phyloP scores from a whole-genome alignment of 2,113 vertebrate species.

The Rhynchomys soricoides region DNA sequence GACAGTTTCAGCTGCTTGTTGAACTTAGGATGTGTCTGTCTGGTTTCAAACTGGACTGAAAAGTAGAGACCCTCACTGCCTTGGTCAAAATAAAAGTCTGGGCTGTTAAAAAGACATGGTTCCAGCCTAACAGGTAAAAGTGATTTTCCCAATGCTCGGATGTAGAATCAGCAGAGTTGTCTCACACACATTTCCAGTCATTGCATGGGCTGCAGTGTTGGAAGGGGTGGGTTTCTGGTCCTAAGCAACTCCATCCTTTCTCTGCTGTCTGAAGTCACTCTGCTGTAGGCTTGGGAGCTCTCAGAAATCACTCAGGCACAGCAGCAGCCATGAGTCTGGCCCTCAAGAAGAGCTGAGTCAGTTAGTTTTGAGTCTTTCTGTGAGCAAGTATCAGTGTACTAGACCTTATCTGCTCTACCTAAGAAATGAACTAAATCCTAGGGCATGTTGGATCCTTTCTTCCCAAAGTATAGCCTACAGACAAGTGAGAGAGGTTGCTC shows the following conservation, averaged over 20 bases:
- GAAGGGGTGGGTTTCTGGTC: neutral
- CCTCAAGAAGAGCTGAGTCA: neutral
- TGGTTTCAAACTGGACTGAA: neutral
- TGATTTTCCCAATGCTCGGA: neutral
- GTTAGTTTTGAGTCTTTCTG: neutral
- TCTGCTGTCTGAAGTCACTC: neutral
- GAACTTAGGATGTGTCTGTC: neutral
- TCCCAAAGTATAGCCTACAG: neutral
- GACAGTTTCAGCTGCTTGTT: too few relatives aligned
- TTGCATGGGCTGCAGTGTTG: neutral
- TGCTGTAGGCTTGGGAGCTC: neutral
- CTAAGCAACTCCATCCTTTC: neutral
- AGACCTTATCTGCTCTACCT: neutral
- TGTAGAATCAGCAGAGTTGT: neutral
- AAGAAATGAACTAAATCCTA: neutral
- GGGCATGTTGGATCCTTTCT: neutral
- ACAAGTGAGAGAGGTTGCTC: neutral
- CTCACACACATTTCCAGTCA: neutral
- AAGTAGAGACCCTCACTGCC: conserved; percentile 37
- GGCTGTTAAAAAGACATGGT: neutral
- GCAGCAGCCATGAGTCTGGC: neutral
- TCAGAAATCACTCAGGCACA: neutral
- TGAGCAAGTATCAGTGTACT: neutral
- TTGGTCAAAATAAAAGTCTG: conserved; percentile 11
- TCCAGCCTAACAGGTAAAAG: neutral